Evolutionary conservation across 2,113 vertebrate genomes (phyloP), one percentile per base, ranked within the genome.

Genomic region (Onychostruthus taczanowskii): DNA sequence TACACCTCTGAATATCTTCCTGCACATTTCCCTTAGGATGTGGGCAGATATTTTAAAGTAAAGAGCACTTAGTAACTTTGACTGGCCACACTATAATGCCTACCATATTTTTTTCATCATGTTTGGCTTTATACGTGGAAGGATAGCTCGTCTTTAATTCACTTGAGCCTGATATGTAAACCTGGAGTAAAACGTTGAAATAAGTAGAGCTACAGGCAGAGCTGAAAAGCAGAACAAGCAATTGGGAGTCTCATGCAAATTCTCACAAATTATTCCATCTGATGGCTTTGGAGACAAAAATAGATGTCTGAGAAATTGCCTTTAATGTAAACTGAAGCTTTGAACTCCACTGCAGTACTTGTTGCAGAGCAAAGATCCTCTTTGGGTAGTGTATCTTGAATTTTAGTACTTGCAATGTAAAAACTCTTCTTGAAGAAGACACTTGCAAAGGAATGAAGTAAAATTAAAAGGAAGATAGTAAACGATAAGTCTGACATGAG

Each of bases 251-350:
- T 68, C 35, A 75, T 88, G 66, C n/a, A 92, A 93, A 95, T 82
- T 85, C 11, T 69, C 66, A 92, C 33, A 8, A 63, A 78, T 64
- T 83, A 58, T 61, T 79, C 43, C 8, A 52, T 61, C 72, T 87
- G 13, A 82, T 37, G 10, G 68, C 52, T 88, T 78, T 30, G 62
- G 81, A 94, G 90, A 87, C 39, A 93, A 89, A 93, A 96, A 79
- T 41, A 85, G 28, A n/a, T 79, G 18, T 39, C 16, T 89, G 78
- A 87, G 94, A 93, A 97, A 27, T 67, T 84, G 49, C 17, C 44
- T 95, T 96, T 79, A 82, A 91, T 70, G 16, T 46, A 88, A 94
- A 23, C 9, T 37, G 73, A 96, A 80, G n/a, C 16, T 59, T 53
- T 85, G 62, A 93, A 94, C 20, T 55, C 7, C 20, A 31, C 53